Base-by-base conservation (phyloP, 2,888 invertebrate genomes). In the Isotomurus palustris region DNA sequence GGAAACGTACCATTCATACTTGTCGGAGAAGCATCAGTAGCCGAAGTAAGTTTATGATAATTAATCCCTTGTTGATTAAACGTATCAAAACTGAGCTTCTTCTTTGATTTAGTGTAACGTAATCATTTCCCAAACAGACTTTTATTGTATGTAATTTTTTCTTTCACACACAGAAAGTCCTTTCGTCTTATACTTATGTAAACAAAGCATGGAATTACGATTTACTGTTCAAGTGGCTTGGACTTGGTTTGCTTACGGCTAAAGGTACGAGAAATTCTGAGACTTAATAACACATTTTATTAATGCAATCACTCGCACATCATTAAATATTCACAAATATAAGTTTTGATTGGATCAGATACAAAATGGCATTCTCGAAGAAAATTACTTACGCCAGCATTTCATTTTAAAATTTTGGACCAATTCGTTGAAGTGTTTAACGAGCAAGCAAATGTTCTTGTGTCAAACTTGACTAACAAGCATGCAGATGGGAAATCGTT, bases 361-460 rank as follows among this genome's bases (percentile, higher is more conserved):
- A 29, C 75, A 41, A 84, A 84, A 74, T 89, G 88, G 88, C 81
- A 79, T 66, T 75, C 74, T 0, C 81, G 84, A 62, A 79, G 88
- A 24, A 86, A 85, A 73, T 80, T 88, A 59, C 75, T 89, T 41
- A 88, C 88, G 0, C 87, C 88, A 0, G 81, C 88, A 0, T 89
- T 88, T 74, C 88, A 89, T 74, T 88, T 87, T 72, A 83, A 83
- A 71, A 86, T 88, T 58, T 74, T 89, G 48, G 84, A 86, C 71
- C 81, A 84, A 68, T 88, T 87, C 74, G 73, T 86, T 4, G 81
- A 82, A 4, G 80, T 85, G 0, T 87, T 88, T 72, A 82, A 86
- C 69, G 80, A 80, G 54, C 84, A 85, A 63, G 78, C 81, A 24
- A 74, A 76, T 41, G 76, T 83, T 21, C 75, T 88, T 53, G 73